phyloP scores from a whole-genome alignment of 2,113 vertebrate genomes.

The Natator depressus region DNA sequence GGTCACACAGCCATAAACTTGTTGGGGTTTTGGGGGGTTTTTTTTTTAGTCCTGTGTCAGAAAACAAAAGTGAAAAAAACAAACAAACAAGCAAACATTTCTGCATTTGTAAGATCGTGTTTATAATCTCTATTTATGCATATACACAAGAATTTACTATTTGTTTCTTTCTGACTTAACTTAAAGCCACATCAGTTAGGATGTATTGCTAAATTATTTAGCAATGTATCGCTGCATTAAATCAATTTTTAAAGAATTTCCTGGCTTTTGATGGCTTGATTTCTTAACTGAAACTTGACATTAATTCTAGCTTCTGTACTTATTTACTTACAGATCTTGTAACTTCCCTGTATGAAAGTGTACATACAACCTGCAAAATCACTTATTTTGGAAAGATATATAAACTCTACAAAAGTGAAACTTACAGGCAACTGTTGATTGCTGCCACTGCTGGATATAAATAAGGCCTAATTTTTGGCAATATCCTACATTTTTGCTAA shows the following conservation, averaged over 20 bases:
- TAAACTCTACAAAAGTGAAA: accelerated
- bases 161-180: not conserved
- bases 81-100: accelerated
- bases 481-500: accelerated
- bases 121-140: not conserved
- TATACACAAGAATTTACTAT: not conserved
- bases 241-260: not conserved
- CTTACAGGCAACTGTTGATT: not conserved
- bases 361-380: not conserved
- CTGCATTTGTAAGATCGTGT: not conserved
- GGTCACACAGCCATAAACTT: not conserved
- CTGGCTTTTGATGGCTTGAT: not conserved
- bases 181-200: not conserved
- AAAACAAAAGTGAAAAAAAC: not conserved
- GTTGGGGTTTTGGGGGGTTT: too few relatives aligned
- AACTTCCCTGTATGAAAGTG: not conserved
- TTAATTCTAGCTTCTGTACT: not conserved
- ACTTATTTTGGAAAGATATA: not conserved
- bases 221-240: not conserved
- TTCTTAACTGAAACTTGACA: not conserved
- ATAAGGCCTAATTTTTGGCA: not conserved
- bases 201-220: accelerated
- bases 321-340: not conserved
- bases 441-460: not conserved
- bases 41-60: not conserved